Base-by-base conservation (phyloP, 2,888 invertebrate genomes). In the Epinotia bilunana region DNA sequence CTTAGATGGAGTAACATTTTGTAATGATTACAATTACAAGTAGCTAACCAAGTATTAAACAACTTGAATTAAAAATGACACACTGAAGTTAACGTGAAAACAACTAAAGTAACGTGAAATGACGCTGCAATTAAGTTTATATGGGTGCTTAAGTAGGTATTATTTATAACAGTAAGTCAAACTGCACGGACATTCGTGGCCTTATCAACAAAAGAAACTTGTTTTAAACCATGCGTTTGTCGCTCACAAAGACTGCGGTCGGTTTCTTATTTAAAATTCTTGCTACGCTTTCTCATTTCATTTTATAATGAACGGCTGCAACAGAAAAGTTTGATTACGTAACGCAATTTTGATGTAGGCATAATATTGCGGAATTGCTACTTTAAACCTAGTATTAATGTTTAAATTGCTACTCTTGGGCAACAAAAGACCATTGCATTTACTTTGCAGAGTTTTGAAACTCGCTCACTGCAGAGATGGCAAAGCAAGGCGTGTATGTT, bases 191-290 rank as follows among this genome's bases (percentile, higher is more conserved):
- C 84, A 84, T 87, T 86, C 83, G 86, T 83, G 83, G 84, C 83
- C 86, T 91, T 91, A 91, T 91, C 91, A 89, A 88, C 88, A 88
- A 90, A 89, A 90, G 88, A 90, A 91, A 90, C 91, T 88, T 86
- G 90, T 91, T 91, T 89, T 70, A 83, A 85, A 85, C 86, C 87
- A 85, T 80, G 84, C 85, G 81, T 80, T 75, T 75, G 67, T 75
- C 67, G 75, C 72, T 62, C 85, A 85, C 87, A 87, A 88, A 86
- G 86, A 84, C 83, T 84, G 77, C 79, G 84, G 85, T 80, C 79
- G 82, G 82, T 85, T 86, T 83, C 85, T 87, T 86, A 87, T 89
- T 88, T 86, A 86, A 88, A 88, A 88, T 88, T 88, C 88, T 83
- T 85, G 83, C 84, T 88, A 89, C 89, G 90, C 90, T 91, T 91